Percentiles rank a stretch among this genome's conserved stretches.
These are phyloP conservation scores for Tyria jacobaeae DNA, from an alignment of 2,888 invertebrate genomes.

Conservation along the genomic window DNA sequence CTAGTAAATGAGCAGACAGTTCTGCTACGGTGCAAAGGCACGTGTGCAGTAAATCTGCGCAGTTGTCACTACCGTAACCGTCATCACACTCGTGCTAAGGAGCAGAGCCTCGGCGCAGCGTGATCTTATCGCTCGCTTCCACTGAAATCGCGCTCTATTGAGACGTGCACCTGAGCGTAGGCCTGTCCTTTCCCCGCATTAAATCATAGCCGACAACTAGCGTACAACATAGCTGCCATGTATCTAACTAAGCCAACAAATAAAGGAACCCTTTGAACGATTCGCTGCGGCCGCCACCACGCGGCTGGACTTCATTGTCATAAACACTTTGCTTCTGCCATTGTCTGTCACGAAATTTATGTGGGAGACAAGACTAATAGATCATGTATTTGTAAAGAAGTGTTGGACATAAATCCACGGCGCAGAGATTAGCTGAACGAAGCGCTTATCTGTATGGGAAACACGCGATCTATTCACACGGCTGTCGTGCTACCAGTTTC, in stretches of 20 bases:
- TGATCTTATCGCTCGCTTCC: slow-evolving; percentile 50
- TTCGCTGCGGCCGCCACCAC: slow-evolving; percentile 52
- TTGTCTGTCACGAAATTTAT: slow-evolving; percentile 38
- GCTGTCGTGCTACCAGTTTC: slow-evolving; percentile 1
- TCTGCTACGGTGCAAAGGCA: slow-evolving; percentile 15
- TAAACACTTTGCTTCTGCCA: slow-evolving; percentile 29
- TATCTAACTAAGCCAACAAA: slow-evolving; percentile 4
- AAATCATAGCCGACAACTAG: slow-evolving; percentile 60
- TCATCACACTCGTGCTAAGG: slow-evolving; percentile 20
- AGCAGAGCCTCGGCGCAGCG: not conserved
- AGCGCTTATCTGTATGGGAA: slow-evolving; percentile 8
- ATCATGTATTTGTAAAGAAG: slow-evolving; percentile 12
- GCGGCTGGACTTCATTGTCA: slow-evolving; percentile 21
- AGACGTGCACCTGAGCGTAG: slow-evolving; percentile 52
- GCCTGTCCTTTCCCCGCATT: slow-evolving; percentile 46
- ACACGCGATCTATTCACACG: slow-evolving; percentile 12
- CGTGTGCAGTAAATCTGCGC: slow-evolving; percentile 38
- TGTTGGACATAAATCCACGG: slow-evolving; percentile 12
- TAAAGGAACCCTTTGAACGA: slow-evolving; percentile 56
- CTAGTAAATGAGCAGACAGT: slow-evolving; percentile 18
- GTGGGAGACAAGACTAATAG: slow-evolving; percentile 27
- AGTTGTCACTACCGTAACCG: slow-evolving; percentile 5
- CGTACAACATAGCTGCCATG: no score
- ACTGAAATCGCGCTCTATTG: slow-evolving; percentile 40
- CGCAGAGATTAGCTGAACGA: slow-evolving; percentile 20